Evolutionary conservation across 2,797 vertebrate species (phyloP).

Genomic region (Macropodus opercularis): DNA sequence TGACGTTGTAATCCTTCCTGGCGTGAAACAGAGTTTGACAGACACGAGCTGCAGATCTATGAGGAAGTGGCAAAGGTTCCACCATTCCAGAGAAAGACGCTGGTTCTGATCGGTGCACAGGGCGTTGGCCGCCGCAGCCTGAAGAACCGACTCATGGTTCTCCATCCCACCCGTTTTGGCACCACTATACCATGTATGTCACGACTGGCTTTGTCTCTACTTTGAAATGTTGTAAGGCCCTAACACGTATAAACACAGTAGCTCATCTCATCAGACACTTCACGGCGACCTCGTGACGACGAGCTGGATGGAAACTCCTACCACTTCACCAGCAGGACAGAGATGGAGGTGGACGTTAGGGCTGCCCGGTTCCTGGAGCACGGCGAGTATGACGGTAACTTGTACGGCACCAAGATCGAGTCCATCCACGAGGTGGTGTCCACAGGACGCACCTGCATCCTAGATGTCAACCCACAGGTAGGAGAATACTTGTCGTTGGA

Average conservation of each 20-base stretch:
- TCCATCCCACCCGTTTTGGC: constrained; percentile 91
- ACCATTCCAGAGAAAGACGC: constrained; percentile 95
- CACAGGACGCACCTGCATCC: constrained; percentile 92
- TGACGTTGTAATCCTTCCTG: constrained; percentile 3
- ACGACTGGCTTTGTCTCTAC: neutral
- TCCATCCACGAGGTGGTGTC: constrained; percentile 95
- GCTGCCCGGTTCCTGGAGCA: constrained; percentile 95
- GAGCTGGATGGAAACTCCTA: constrained; percentile 94
- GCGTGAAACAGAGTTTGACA: constrained; percentile 90
- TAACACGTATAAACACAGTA: neutral
- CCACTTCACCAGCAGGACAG: constrained; percentile 90
- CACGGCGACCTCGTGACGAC: constrained; percentile 92
- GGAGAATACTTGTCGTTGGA: neutral
- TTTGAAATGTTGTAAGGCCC: neutral
- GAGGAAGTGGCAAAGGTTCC: constrained; percentile 98
- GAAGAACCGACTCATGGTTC: constrained; percentile 94
- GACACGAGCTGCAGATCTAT: constrained; percentile 98
- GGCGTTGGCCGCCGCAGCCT: constrained; percentile 96
- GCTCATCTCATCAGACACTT: constrained; percentile 85
- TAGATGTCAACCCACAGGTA: constrained; percentile 99
- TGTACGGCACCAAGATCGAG: constrained; percentile 97
- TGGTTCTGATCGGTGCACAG: constrained; percentile 97
- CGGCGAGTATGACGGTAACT: constrained; percentile 97
- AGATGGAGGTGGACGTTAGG: constrained; percentile 96
- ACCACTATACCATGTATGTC: constrained; percentile 92